phyloP scores from a whole-genome alignment of 2,797 vertebrate genomes.

The Scyliorhinus canicula region DNA sequence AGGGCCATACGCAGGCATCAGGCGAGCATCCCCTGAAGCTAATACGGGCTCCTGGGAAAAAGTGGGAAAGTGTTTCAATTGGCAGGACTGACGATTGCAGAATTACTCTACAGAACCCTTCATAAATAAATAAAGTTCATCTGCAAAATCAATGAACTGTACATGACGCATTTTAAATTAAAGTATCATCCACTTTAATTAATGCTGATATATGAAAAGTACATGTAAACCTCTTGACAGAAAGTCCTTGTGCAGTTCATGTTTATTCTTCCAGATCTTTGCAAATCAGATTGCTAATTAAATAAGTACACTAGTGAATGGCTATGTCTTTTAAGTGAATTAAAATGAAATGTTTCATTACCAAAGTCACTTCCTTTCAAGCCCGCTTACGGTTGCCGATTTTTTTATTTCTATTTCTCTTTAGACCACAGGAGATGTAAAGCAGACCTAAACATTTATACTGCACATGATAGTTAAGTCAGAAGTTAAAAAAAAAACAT shows the following conservation, averaged over 20 bases:
- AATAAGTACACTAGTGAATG: constrained; percentile 37
- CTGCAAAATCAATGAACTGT: constrained; percentile 30
- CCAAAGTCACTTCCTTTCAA: constrained; percentile 28
- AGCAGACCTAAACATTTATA: constrained; percentile 12
- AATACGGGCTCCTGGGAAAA: not conserved
- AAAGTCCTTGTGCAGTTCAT: constrained; percentile 38
- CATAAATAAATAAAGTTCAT: constrained; percentile 33
- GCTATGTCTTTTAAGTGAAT: constrained; percentile 30
- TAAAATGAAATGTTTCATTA: constrained; percentile 30
- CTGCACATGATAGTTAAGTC: not conserved
- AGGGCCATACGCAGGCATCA: too few species aligned
- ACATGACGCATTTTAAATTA: constrained; percentile 34
- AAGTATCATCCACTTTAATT: constrained; percentile 35
- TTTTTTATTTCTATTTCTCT: constrained; percentile 5
- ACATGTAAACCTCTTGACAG: constrained; percentile 35
- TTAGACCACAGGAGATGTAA: constrained; percentile 27
- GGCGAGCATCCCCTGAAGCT: not conserved
- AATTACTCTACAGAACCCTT: not conserved
- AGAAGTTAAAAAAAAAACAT: not conserved
- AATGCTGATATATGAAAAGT: constrained; percentile 37
- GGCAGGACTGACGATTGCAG: not conserved
- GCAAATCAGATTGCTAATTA: constrained; percentile 37
- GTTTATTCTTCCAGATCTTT: constrained; percentile 39
- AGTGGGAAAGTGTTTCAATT: not conserved
- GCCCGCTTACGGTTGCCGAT: not conserved